phyloP scores from a whole-genome alignment of 2,113 vertebrate genomes.

The Calypte anna region DNA sequence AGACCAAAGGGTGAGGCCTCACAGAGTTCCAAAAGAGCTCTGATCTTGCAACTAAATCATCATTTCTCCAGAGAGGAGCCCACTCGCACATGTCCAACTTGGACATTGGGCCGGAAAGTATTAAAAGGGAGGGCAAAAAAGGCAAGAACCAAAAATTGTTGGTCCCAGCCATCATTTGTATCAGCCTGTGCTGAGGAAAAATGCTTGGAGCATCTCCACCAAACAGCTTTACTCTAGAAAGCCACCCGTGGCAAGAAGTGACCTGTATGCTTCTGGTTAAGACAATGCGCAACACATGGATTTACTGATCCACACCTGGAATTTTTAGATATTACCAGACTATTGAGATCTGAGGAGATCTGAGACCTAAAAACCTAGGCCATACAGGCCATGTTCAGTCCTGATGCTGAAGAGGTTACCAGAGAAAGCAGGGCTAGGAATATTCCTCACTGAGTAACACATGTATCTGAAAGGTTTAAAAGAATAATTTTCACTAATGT shows the following conservation, averaged over 20 bases:
- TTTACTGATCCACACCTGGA: neutral
- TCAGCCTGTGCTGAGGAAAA: neutral
- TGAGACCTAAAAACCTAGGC: neutral
- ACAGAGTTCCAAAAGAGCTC: neutral
- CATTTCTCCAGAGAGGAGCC: neutral
- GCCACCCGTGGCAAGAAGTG: neutral
- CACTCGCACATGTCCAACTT: neutral
- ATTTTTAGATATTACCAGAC: neutral
- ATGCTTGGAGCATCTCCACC: neutral
- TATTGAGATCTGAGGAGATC: neutral
- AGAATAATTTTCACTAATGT: neutral
- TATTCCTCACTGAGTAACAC: neutral
- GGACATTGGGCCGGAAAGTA: neutral
- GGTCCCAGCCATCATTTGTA: neutral
- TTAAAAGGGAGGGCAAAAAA: neutral
- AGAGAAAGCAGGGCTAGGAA: neutral
- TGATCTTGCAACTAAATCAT: neutral
- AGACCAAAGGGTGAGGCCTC: neutral
- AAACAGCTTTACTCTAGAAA: neutral
- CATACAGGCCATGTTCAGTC: neutral
- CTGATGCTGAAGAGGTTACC: neutral
- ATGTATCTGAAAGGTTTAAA: neutral
- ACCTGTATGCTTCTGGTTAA: neutral
- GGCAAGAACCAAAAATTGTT: neutral
- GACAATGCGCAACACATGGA: fast-evolving